Evolutionary conservation across 2,113 vertebrate species (phyloP), one percentile per base, ranked within the genome.

Genomic region (Poeciliopsis prolifica): DNA sequence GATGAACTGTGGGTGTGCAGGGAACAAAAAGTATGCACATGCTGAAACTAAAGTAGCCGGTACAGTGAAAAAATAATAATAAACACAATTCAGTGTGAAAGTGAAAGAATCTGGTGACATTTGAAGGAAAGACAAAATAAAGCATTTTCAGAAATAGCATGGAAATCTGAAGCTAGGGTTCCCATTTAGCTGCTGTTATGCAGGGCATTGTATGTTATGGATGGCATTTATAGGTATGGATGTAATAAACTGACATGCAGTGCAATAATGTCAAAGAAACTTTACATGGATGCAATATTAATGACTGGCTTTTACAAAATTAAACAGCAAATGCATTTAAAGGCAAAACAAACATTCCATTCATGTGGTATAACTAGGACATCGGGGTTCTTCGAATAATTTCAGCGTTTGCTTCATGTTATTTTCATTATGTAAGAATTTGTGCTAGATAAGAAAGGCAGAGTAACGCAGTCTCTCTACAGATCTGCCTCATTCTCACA

Each of bases 401-500:
- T 68, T 58, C 51, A 44, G 31, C 29, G 26, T 63, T 24, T 24
- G 54, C 40, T 19, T 63, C 19, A 28, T 44, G 35, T 11, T 54
- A 28, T 35, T 62, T 67, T 37, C 8, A 14, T n/a, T 62, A 62
- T 12, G 29, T 48, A 54, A 40, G 26, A 70, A 61, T 60, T 44
- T 0, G 24, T 37, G 33, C 37, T 66, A 54, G 35, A 62, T 78
- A 54, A 54, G 12, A 30, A 24, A 29, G 17, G 44, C 14, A 48
- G 63, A 54, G 44, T 58, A 31, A 35, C 30, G 37, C 35, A 37
- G 62, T 89, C 79, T 86, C 89, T 83, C 88, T 81, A 86, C 65
- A 83, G 86, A 89, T 86, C 79, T 75, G 81, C 66, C 72, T 86
- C 74, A 58, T 85, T 83, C 58, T 61, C 71, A 77, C 82, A 71